A percentile compares a stretch with the other conserved stretches of the same genome.
Evolutionary conservation across 1,140 invertebrate genomes (phyloP).

Genomic region (Himalopsyche phryganea): DNA sequence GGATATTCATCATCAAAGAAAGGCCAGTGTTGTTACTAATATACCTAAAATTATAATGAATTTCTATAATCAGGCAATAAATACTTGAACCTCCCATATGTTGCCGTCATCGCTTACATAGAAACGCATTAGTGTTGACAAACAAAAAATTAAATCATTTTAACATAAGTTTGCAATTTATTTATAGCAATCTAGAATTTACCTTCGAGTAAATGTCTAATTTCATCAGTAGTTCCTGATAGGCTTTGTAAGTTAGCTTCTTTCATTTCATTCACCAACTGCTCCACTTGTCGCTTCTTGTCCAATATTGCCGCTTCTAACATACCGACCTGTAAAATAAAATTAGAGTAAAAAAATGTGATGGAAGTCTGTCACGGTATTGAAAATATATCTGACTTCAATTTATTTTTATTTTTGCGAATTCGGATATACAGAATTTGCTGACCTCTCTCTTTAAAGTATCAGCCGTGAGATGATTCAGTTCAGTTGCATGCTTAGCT

Average conservation of each 20-base stretch:
- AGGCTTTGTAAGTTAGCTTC: constrained; percentile 86
- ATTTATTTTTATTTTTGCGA: not conserved
- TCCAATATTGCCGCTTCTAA: constrained; percentile 77
- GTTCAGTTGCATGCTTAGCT: constrained; percentile 75
- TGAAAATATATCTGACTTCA: not conserved
- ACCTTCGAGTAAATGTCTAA: constrained; percentile 76
- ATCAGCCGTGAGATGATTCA: constrained; percentile 75
- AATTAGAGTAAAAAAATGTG: too few species aligned
- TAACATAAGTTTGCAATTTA: too few species aligned
- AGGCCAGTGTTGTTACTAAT: too few species aligned
- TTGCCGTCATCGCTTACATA: too few species aligned
- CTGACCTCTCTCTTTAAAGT: constrained; percentile 72
- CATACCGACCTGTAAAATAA: constrained; percentile 57
- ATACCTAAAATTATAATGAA: too few species aligned
- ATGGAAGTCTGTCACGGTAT: not conserved
- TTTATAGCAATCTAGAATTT: constrained; percentile 23
- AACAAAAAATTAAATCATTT: too few species aligned
- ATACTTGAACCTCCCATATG: too few species aligned
- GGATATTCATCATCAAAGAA: too few species aligned
- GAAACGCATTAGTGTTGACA: too few species aligned
- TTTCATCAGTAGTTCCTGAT: constrained; percentile 79
- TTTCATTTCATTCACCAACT: constrained; percentile 84
- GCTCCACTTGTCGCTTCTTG: constrained; percentile 81
- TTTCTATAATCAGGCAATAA: too few species aligned
- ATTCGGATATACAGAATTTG: not conserved